Evolutionary conservation across 2,113 vertebrate species (phyloP).

Genomic region (Herpetotheres cachinnans): DNA sequence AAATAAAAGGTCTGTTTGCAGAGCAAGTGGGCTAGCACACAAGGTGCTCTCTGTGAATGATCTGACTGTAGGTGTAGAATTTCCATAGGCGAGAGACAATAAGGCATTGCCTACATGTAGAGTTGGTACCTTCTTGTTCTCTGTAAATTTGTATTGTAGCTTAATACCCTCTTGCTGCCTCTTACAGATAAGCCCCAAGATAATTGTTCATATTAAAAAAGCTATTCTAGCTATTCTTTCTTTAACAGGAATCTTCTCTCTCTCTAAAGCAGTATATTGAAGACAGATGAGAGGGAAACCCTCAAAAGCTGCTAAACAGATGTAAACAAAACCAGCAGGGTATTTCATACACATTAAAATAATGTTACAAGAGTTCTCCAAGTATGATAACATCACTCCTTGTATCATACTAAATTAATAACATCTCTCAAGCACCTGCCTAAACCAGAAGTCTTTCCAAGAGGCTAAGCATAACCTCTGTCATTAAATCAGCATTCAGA

Average conservation of each 20-base stretch:
- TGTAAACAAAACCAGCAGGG: background rate
- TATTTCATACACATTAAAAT: background rate
- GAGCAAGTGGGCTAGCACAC: background rate
- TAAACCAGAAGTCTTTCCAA: conserved; percentile 77
- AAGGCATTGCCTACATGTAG: background rate
- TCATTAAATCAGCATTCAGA: conserved; percentile 85
- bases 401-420: conserved; percentile 62
- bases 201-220: background rate
- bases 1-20: background rate
- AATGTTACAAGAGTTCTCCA: background rate
- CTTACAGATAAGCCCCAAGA: background rate
- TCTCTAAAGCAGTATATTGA: background rate
- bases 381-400: background rate
- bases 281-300: background rate
- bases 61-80: background rate
- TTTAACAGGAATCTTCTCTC: background rate
- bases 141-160: background rate
- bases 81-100: background rate
- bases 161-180: background rate
- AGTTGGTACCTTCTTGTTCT: background rate
- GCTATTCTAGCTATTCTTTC: background rate
- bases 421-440: conserved; percentile 71
- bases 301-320: background rate
- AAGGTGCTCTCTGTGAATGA: background rate
- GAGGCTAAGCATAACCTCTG: conserved; percentile 82